Percentiles rank a stretch among this genome's conserved stretches.
Conservation (phyloP, 2,797 vertebrate genomes). For the Gymnoscopelus microlampas region DNA sequence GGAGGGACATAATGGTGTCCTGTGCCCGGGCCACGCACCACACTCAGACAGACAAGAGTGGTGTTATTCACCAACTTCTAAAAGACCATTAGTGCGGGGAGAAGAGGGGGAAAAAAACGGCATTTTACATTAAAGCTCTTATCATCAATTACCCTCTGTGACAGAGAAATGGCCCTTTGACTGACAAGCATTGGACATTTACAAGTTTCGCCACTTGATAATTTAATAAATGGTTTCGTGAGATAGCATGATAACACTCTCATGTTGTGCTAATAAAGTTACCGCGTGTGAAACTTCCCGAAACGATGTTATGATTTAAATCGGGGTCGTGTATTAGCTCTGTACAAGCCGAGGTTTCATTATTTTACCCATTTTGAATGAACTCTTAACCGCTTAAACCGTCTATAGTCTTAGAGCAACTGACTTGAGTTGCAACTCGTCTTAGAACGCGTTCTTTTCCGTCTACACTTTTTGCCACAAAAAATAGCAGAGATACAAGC, state of each 20-base stretch:
- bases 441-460: too few relatives aligned
- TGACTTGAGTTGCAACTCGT: too few relatives aligned
- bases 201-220: constrained; percentile 52
- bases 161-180: neutral
- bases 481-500: too few relatives aligned
- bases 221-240: constrained; percentile 34
- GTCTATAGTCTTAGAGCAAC: too few relatives aligned
- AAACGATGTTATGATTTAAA: too few relatives aligned
- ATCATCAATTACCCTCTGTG: constrained; percentile 58
- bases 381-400: too few relatives aligned
- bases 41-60: constrained; percentile 3
- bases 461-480: too few relatives aligned
- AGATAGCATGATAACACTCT: constrained; percentile 16
- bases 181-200: constrained; percentile 25
- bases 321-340: too few relatives aligned
- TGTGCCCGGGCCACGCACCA: constrained; percentile 32
- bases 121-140: constrained; percentile 1
- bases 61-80: constrained; percentile 38
- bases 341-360: too few relatives aligned
- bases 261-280: constrained; percentile 38
- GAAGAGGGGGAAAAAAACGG: too few relatives aligned
- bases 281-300: too few relatives aligned
- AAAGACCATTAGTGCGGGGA: constrained; percentile 37
- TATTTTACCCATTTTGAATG: too few relatives aligned
- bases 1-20: constrained; percentile 64